phyloP scores from a whole-genome alignment of 2,888 invertebrate species.

The Cepaea hortensis region DNA sequence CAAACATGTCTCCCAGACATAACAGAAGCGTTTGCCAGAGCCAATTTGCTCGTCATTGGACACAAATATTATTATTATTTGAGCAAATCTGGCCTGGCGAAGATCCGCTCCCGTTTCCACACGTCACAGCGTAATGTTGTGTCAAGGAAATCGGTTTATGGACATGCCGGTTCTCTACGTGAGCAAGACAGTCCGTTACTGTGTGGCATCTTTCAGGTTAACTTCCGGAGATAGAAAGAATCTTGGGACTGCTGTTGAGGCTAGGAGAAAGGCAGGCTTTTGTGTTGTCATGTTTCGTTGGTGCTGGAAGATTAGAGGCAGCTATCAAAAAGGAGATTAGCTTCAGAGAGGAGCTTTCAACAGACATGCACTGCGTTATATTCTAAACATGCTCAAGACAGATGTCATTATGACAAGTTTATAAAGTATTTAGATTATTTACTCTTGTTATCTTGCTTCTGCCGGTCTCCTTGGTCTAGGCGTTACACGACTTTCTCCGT shows the following conservation, averaged over 20 bases:
- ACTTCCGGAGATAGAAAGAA: slow-evolving; percentile 32
- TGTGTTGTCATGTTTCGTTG: slow-evolving; percentile 36
- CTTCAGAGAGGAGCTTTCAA: slow-evolving; percentile 20
- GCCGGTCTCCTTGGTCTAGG: neutral
- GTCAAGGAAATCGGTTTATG: slow-evolving; percentile 41
- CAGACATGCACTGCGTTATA: slow-evolving; percentile 33
- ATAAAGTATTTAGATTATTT: slow-evolving; percentile 16
- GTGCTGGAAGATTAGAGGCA: slow-evolving; percentile 29
- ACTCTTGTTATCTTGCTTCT: neutral
- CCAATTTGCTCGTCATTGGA: slow-evolving; percentile 34
- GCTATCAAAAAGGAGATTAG: slow-evolving; percentile 34
- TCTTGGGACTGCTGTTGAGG: neutral
- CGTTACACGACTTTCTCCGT: no score
- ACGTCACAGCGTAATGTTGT: slow-evolving; percentile 28
- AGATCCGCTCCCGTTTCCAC: neutral
- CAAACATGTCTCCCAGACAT: slow-evolving; percentile 27
- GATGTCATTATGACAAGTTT: neutral
- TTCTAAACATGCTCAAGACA: slow-evolving; percentile 8
- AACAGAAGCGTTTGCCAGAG: slow-evolving; percentile 30
- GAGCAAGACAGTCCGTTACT: slow-evolving; percentile 18
- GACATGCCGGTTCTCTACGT: slow-evolving; percentile 31
- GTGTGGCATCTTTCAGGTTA: slow-evolving; percentile 23
- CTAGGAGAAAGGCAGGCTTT: slow-evolving; percentile 33
- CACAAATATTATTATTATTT: slow-evolving; percentile 41
- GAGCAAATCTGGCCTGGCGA: slow-evolving; percentile 32